phyloP scores from a whole-genome alignment of 2,888 invertebrate species.

The Aphidoletes aphidimyza region DNA sequence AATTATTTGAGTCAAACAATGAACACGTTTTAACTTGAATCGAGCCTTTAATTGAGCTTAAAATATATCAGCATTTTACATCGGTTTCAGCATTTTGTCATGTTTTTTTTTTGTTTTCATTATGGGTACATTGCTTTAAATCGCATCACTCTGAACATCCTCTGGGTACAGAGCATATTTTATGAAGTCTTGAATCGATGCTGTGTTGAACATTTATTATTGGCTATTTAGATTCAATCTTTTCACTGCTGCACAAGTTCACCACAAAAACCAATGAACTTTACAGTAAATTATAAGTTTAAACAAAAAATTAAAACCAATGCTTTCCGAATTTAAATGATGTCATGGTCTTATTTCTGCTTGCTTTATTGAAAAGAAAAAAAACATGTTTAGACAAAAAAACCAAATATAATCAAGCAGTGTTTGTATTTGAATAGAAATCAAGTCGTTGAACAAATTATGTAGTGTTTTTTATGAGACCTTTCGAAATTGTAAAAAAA shows the following conservation, averaged over 20 bases:
- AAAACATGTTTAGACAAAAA: too few relatives aligned
- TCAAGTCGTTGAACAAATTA: not conserved
- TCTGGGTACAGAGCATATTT: too few relatives aligned
- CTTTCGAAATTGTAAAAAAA: constrained; percentile 22
- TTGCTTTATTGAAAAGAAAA: too few relatives aligned
- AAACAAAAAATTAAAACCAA: not conserved
- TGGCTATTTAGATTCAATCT: constrained; percentile 18
- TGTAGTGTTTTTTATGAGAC: not conserved
- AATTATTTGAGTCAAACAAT: too few relatives aligned
- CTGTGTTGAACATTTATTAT: not conserved
- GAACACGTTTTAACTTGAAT: too few relatives aligned
- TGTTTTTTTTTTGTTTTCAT: too few relatives aligned
- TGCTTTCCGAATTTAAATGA: not conserved
- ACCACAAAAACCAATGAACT: not conserved
- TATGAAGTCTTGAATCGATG: too few relatives aligned
- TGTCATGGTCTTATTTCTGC: not conserved
- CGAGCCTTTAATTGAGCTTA: too few relatives aligned
- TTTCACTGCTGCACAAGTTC: not conserved
- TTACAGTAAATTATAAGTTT: not conserved
- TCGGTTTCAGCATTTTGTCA: too few relatives aligned
- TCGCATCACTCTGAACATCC: too few relatives aligned
- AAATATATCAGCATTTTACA: too few relatives aligned
- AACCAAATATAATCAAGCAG: not conserved
- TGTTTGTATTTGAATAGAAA: constrained; percentile 14
- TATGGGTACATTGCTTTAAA: too few relatives aligned